Evolutionary conservation across 2,888 invertebrate species (phyloP).

Genomic region (Hydropsyche betteni): DNA sequence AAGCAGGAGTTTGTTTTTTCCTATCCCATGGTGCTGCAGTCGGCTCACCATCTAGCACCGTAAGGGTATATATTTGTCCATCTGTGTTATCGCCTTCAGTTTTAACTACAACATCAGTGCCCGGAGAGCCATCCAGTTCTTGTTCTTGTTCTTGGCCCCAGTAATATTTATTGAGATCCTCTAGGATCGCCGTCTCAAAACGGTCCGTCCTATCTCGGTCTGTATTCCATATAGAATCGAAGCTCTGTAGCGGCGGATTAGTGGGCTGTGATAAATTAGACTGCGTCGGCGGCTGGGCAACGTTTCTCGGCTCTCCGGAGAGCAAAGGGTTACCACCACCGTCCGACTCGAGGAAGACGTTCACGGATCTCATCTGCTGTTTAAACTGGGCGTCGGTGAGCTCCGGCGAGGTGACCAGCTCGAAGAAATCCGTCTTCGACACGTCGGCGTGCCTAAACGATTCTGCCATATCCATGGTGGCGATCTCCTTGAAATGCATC

Average conservation of each 20-base stretch:
- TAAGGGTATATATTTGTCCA: slow-evolving; percentile 85
- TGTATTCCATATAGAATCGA: slow-evolving; percentile 73
- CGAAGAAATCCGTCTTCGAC: slow-evolving; percentile 88
- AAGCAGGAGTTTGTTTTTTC: slow-evolving; percentile 71
- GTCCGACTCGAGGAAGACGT: slow-evolving; percentile 72
- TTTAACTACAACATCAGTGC: slow-evolving; percentile 65
- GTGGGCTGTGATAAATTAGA: slow-evolving; percentile 59
- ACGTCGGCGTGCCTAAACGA: slow-evolving; percentile 76
- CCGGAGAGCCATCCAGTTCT: slow-evolving; percentile 62
- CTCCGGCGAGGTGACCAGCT: slow-evolving; percentile 85
- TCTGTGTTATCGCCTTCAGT: slow-evolving; percentile 72
- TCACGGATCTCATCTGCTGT: slow-evolving; percentile 74
- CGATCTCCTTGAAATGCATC: slow-evolving; percentile 56
- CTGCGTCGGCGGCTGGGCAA: slow-evolving; percentile 57
- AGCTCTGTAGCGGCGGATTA: slow-evolving; percentile 63
- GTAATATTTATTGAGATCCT: slow-evolving; percentile 86
- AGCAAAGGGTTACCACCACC: slow-evolving; percentile 64
- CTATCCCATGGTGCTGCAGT: slow-evolving; percentile 72
- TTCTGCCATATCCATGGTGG: slow-evolving; percentile 86
- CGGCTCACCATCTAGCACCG: slow-evolving; percentile 82
- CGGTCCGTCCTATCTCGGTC: slow-evolving; percentile 74
- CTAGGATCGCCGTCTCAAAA: slow-evolving; percentile 78
- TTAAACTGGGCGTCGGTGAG: slow-evolving; percentile 76
- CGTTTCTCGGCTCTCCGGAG: slow-evolving; percentile 62
- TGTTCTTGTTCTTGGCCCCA: slow-evolving; percentile 76